A percentile compares a stretch with the other conserved stretches of the same genome.
Evolutionary conservation across 2,888 invertebrate genomes (phyloP).

Genomic region (Liodrosophila aerea): DNA sequence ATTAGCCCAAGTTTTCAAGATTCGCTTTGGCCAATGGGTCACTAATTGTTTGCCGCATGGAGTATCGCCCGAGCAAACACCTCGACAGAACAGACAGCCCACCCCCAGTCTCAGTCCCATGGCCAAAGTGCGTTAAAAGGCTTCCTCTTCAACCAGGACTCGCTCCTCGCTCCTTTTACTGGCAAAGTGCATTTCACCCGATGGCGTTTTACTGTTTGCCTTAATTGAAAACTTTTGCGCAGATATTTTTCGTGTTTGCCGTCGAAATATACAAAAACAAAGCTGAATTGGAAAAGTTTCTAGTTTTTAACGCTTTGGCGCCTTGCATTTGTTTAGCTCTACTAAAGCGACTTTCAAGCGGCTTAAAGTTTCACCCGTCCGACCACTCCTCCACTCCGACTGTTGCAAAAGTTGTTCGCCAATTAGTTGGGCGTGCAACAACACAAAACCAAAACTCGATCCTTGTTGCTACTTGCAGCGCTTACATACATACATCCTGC

Average conservation of each 20-base stretch:
- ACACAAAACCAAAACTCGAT: slow-evolving; percentile 14
- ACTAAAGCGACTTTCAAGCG: slow-evolving; percentile 37
- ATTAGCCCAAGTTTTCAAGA: slow-evolving; percentile 19
- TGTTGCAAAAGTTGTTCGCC: slow-evolving; percentile 49
- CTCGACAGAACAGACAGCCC: slow-evolving; percentile 33
- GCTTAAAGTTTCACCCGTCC: slow-evolving; percentile 51
- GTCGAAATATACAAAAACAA: slow-evolving; percentile 34
- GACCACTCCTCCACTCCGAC: background rate
- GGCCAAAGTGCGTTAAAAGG: slow-evolving; percentile 58
- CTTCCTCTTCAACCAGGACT: slow-evolving; percentile 22
- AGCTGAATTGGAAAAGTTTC: slow-evolving; percentile 70
- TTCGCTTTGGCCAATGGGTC: slow-evolving; percentile 51
- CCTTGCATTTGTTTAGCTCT: slow-evolving; percentile 68
- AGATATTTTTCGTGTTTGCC: slow-evolving; percentile 64
- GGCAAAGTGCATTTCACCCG: slow-evolving; percentile 44
- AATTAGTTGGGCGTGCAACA: slow-evolving; percentile 49
- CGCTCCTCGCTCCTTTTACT: background rate
- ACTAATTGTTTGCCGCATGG: slow-evolving; percentile 65
- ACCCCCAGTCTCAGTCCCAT: background rate
- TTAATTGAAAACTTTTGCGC: slow-evolving; percentile 71
- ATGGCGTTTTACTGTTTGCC: slow-evolving; percentile 65
- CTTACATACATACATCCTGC: background rate
- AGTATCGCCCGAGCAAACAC: slow-evolving; percentile 56
- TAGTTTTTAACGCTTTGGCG: slow-evolving; percentile 71
- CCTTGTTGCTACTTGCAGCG: slow-evolving; percentile 8